These are phyloP conservation scores for Hemaris fuciformis DNA, from an alignment of 2,888 invertebrate genomes.

Conservation along the genomic window DNA sequence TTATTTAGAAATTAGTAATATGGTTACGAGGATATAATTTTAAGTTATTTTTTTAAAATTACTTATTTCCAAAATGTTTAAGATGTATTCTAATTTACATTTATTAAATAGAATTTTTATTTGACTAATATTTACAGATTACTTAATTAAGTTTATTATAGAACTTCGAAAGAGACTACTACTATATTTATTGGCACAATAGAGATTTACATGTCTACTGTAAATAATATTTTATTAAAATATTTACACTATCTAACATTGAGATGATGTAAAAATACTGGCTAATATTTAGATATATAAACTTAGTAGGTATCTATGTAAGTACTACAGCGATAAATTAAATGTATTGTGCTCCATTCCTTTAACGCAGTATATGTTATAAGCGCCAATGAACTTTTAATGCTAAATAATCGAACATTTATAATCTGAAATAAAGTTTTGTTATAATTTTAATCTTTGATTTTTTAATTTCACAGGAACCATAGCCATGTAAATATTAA, in stretches of 20 bases:
- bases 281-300: neutral
- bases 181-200: slow-evolving; percentile 5
- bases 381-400: neutral
- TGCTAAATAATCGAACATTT: neutral
- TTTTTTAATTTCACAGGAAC: neutral
- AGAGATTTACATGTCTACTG: neutral
- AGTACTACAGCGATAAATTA: neutral
- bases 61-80: neutral
- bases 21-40: neutral
- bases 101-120: neutral
- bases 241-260: slow-evolving; percentile 1
- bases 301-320: slow-evolving; percentile 8
- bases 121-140: slow-evolving; percentile 1
- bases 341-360: slow-evolving; percentile 11
- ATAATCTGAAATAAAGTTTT: neutral
- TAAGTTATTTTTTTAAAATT: neutral
- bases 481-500: neutral
- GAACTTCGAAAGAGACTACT: neutral
- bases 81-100: neutral
- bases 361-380: neutral
- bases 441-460: neutral
- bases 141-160: neutral
- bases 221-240: slow-evolving; percentile 1
- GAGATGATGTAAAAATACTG: neutral
- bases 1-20: neutral